Base-by-base conservation (phyloP, 2,888 invertebrate species). In the Caenorhabditis virilis region DNA sequence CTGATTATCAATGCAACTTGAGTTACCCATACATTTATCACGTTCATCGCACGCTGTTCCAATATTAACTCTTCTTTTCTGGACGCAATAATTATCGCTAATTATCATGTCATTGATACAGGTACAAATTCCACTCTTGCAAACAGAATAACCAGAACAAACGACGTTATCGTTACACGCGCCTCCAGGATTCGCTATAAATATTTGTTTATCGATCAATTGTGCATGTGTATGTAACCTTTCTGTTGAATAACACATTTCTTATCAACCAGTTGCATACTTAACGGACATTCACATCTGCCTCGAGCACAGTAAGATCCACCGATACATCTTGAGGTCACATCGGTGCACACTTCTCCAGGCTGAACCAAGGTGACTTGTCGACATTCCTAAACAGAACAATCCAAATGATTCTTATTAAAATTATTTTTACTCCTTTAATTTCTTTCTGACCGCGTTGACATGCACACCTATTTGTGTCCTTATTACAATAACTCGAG, bases 81-180 rank as follows among this genome's bases (percentile, higher is more conserved):
- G 58, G 16, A 57, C 50, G 20, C 67, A 68, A 16, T 51, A 27
- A 16, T 51, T 62, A 35, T 62, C 63, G 1, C 62, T 50, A 30
- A 59, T 46, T 38, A 62, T 47, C 63, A 63, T 62, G 6, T 62
- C 59, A 23, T 56, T 55, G 2, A 57, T 47, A 45, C 74, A 75
- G 3, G 58, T 35, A 27, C 82, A 82, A 5, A 60, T 45, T 18
- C 74, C 74, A 23, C 76, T 71, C 13, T 69, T 64, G 55, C 83
- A 83, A 16, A 73, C 69, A 1, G 82, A 76, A 13, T 58, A 42
- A n/a, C 78, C 78, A 20, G 68, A 61, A 35, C 78, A 76, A 26
- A 61, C 38, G 2, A 72, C 57, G 9, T 58, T 58, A 7, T 65
- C 58, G 1, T 62, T 58, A 30, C 78, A 77, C 13, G 51, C 22